Base-by-base conservation (phyloP, 92 coral and sea anemone genomes). In the Muricea muricata region DNA sequence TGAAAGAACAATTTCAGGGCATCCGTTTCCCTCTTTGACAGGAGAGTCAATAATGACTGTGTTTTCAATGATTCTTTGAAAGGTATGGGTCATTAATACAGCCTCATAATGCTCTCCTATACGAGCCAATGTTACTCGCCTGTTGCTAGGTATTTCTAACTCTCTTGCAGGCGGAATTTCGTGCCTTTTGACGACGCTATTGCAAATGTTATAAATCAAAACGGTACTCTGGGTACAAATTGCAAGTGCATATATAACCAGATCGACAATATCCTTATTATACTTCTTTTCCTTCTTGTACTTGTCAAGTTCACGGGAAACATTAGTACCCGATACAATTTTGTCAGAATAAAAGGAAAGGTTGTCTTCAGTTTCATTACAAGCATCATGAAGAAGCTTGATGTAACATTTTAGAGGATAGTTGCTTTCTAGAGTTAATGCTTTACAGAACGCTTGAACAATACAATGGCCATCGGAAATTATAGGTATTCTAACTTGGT, bases 81-180 rank as follows among this genome's bases (percentile, higher is more conserved):
- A 37, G 12, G 73, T 32, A 15, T 57, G 73, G 3, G 47, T 31
- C 34, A 20, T 26, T 32, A 79, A 15, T 17, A 79, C 73, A 32
- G 84, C 84, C 11, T 79, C 84, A 55, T 79, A 79, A 46, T 79
- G 84, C 34, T 79, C 55, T 56, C 72, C 72, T 15, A 79, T 18
- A 15, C 73, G 40, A 60, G 42, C 72, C n/a, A 79, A 29, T 23
- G 72, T 35, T 7, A 79, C 56, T 11, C 47, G 46, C 47, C 56
- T 28, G 33, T 60, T 20, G 21, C 71, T 55, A n/a, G 42, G 42
- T n/a, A 45, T n/a, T 30, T 30, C 41, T 8, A 31, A 54, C 8
- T 73, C 60, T 60, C 84, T 57, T 14, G 68, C 29, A 7, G 84
- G 84, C 23, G 69, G 72, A 35, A 79, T 79, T 60, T 57, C 73